These are phyloP conservation scores for Paramormyrops kingsleyae DNA, from an alignment of 2,113 vertebrate genomes.

Conservation along the genomic window DNA sequence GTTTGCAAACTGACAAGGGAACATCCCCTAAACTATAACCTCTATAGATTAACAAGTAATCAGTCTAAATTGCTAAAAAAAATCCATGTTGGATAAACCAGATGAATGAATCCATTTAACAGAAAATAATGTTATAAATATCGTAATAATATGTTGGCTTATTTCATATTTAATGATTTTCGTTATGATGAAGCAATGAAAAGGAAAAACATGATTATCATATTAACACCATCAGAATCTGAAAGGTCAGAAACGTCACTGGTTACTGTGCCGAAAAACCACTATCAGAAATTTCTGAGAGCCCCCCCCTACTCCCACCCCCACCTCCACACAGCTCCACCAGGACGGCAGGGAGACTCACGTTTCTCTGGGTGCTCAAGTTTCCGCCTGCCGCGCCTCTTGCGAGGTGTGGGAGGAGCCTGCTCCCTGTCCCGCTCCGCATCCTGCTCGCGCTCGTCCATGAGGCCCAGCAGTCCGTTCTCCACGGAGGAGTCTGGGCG, in stretches of 20 bases:
- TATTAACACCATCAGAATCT: neutral
- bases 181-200: neutral
- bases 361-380: slow-evolving; percentile 75
- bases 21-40: neutral
- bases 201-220: neutral
- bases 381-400: slow-evolving; percentile 77
- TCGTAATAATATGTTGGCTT: neutral
- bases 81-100: neutral
- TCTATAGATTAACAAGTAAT: neutral
- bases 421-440: slow-evolving; percentile 70
- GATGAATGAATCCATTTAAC: neutral
- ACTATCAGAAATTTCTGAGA: neutral
- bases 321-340: neutral
- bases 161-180: neutral
- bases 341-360: slow-evolving; percentile 47
- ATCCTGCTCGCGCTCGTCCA: slow-evolving; percentile 68
- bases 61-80: neutral
- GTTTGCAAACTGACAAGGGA: neutral
- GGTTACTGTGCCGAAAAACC: neutral
- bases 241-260: neutral
- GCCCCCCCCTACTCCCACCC: neutral
- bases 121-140: neutral
- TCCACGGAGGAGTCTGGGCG: slow-evolving; percentile 60
- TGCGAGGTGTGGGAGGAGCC: slow-evolving; percentile 45
- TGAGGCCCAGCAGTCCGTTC: slow-evolving; percentile 77